Base-by-base conservation (phyloP, 2,888 invertebrate genomes). In the Galeruca laticollis region DNA sequence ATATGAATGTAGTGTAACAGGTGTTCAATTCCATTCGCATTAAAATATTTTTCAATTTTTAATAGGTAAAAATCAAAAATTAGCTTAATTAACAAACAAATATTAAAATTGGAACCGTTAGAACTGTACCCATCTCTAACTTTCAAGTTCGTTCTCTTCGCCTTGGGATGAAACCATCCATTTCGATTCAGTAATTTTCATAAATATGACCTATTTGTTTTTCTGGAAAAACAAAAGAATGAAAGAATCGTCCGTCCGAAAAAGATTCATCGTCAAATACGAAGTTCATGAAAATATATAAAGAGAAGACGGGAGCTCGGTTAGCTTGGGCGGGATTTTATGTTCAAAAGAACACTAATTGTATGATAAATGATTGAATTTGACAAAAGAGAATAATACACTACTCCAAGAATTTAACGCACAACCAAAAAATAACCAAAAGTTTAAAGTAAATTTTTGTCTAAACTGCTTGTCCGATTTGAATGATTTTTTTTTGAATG, bases 151-250 rank as follows among this genome's bases (percentile, higher is more conserved):
- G 35, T 52, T 35, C 56, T 57, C 35, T 35, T 57, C 51, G 15
- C 31, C n/a, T 20, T 33, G 11, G 33, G 11, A 8, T 20, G 13
- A 62, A 61, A 65, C 35, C 66, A 20, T 49, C 51, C 47, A 66
- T 49, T 57, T 59, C 59, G 57, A 65, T 65, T 65, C 67, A 60
- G 52, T 66, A 66, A 49, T 40, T 51, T 59, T 66, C 57, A 59
- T 35, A 59, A 59, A 31, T 66, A 66, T 35, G 57, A 56, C 57
- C 57, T 57, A 47, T 56, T 65, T 65, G 43, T 21, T 26, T 13
- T n/a, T 47, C 20, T 40, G 31, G 61, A 18, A 47, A 49, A 65
- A 31, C 43, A 57, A 65, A 65, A 54, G 57, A 33, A 63, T 31
- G 15, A 20, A 26, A 26, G 56, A 64, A 37, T 56, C 64, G 37